Evolutionary conservation across 2,797 vertebrate species (phyloP).

Genomic region (Picus viridis): DNA sequence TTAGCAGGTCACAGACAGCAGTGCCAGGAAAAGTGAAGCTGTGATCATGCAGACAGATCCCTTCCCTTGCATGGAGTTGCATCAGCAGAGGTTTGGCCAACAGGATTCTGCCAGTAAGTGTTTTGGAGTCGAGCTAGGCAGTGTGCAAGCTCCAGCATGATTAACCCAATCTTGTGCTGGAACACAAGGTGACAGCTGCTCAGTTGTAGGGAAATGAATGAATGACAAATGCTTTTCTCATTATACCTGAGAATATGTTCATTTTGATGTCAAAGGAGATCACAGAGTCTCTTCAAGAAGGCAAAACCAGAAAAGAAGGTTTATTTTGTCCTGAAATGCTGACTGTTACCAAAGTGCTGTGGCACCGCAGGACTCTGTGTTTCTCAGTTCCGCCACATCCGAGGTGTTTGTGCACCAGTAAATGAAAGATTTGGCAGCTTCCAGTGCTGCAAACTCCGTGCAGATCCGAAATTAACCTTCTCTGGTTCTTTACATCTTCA

Average conservation of each 20-base stretch:
- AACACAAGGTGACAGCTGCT: not conserved
- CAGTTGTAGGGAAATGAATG: not conserved
- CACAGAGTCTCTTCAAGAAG: not conserved
- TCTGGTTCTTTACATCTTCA: not conserved
- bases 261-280: not conserved
- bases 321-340: not conserved
- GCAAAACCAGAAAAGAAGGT: not conserved
- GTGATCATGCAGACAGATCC: not conserved
- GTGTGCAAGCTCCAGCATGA: not conserved
- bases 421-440: not conserved
- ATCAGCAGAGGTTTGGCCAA: not conserved
- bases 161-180: not conserved
- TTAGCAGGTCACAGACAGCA: not conserved
- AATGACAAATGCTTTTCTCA: not conserved
- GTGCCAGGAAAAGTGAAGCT: not conserved
- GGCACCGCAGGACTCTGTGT: not conserved
- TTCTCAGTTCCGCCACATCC: not conserved
- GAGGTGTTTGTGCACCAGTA: not conserved
- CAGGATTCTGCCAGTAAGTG: not conserved
- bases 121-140: not conserved
- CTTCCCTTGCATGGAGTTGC: not conserved
- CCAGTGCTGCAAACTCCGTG: not conserved
- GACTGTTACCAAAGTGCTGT: no score
- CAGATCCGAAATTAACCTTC: not conserved
- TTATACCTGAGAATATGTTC: not conserved